Conservation (phyloP, 2,113 vertebrate genomes). For the Pao palembangensis region DNA sequence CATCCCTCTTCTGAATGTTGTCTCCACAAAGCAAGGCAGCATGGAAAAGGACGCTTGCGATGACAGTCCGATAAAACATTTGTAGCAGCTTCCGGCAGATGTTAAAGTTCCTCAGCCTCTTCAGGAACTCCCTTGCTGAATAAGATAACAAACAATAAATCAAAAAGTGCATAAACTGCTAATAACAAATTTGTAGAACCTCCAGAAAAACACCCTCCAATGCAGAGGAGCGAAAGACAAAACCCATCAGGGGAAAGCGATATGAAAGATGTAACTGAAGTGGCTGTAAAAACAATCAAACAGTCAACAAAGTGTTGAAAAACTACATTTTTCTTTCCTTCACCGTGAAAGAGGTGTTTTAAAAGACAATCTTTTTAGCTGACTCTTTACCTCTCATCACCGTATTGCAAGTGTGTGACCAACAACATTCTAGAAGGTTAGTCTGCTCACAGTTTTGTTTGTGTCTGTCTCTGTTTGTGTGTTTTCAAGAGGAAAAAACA, state of each 20-base stretch:
- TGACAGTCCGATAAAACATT: neutral
- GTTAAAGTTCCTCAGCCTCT: neutral
- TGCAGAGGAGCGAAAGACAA: neutral
- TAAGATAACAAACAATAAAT: no score
- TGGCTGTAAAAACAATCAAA: conserved; percentile 37
- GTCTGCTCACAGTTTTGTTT: no score
- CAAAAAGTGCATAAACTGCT: no score
- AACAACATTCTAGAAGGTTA: no score
- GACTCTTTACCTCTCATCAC: conserved; percentile 10
- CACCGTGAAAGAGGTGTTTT: conserved; percentile 24
- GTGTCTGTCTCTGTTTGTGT: conserved; percentile 3
- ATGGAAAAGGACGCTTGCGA: neutral
- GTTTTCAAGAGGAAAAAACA: conserved; percentile 24
- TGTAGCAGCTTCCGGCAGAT: neutral
- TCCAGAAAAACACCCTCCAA: no score
- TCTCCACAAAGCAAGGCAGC: neutral
- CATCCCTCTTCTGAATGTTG: neutral
- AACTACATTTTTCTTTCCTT: conserved; percentile 22
- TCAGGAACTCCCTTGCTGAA: neutral
- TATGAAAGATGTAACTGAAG: neutral
- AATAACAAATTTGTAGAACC: no score
- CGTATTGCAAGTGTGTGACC: no score
- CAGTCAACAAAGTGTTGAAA: conserved; percentile 29
- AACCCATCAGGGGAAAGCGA: neutral
- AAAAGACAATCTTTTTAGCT: conserved; percentile 34